Evolutionary conservation across 1,140 invertebrate genomes (phyloP).

Genomic region (Araneus ventricosus): DNA sequence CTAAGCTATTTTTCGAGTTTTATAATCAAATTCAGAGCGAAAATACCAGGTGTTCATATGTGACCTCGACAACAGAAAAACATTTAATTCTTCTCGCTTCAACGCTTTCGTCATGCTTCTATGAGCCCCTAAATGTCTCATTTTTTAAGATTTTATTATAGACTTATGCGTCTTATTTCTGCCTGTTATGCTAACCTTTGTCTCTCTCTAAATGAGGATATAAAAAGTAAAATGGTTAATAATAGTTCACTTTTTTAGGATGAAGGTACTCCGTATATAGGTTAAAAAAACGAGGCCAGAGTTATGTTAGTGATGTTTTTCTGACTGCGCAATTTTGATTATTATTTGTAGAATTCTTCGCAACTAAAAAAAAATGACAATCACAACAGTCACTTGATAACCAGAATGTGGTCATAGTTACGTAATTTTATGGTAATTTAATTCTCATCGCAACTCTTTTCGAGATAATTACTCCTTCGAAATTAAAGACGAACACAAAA

Average conservation of each 20-base stretch:
- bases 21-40: not conserved
- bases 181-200: not conserved
- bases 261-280: not conserved
- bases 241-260: not conserved
- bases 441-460: too few relatives aligned
- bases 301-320: too few relatives aligned
- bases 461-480: too few relatives aligned
- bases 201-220: not conserved
- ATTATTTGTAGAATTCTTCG: not conserved
- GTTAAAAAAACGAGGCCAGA: not conserved
- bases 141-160: not conserved
- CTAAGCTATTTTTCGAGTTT: conserved; percentile 1
- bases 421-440: too few relatives aligned
- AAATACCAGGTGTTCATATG: not conserved
- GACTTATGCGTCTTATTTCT: not conserved
- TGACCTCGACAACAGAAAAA: not conserved
- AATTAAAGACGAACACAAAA: too few relatives aligned
- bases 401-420: too few relatives aligned
- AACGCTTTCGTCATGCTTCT: not conserved
- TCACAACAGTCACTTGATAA: not conserved
- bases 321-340: not conserved
- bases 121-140: not conserved
- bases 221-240: not conserved
- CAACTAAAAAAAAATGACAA: not conserved
- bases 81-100: not conserved